Conservation (phyloP, 2,797 vertebrate species). For the Coregonus sp. region DNA sequence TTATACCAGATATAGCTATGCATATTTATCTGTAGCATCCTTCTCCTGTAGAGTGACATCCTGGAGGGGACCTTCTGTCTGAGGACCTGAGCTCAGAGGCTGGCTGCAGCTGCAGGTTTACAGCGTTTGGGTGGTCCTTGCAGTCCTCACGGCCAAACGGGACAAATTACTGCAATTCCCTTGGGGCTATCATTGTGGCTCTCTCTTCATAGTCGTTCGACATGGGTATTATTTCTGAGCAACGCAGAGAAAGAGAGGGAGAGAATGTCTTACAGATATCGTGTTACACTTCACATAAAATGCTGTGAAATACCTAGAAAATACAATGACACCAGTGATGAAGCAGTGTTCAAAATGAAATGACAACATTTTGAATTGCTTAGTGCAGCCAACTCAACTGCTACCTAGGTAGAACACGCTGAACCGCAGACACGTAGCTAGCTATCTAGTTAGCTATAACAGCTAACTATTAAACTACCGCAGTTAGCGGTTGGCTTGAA, state of each 20-base stretch:
- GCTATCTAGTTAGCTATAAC: constrained; percentile 7
- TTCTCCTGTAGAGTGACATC: constrained; percentile 93
- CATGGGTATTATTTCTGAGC: constrained; percentile 98
- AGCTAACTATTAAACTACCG: background rate
- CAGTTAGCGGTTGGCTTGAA: background rate
- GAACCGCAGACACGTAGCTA: background rate
- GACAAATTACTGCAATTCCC: constrained; percentile 98
- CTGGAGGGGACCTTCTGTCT: constrained; percentile 91
- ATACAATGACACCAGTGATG: background rate
- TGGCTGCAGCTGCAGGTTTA: constrained; percentile 91
- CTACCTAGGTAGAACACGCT: background rate
- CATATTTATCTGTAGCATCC: background rate
- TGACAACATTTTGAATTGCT: background rate
- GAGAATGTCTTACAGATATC: background rate
- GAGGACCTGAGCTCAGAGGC: constrained; percentile 96
- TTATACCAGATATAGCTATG: background rate
- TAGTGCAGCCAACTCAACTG: background rate
- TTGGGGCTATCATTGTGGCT: constrained; percentile 98
- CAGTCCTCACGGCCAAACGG: constrained; percentile 96
- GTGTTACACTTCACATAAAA: background rate
- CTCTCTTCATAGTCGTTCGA: constrained; percentile 99
- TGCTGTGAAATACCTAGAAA: background rate
- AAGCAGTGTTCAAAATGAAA: background rate
- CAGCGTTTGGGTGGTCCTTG: constrained; percentile 93
- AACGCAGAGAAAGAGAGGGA: background rate